Evolutionary conservation across 1,140 invertebrate genomes (phyloP), one percentile per base, ranked within the genome.

Genomic region (Pseudomyrmex gracilis): DNA sequence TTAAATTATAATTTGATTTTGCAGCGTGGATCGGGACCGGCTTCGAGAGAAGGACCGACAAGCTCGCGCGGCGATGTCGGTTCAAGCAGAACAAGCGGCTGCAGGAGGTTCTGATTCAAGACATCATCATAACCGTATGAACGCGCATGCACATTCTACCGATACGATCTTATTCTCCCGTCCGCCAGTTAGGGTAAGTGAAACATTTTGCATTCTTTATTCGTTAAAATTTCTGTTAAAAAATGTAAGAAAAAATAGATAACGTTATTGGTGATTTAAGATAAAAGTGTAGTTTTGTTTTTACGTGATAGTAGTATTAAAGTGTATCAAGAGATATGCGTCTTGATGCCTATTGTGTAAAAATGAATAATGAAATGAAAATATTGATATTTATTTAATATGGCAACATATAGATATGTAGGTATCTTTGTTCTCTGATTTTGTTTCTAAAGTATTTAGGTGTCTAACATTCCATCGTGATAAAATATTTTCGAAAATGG

Each of bases 31-130:
- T 91, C 95, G 96, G 92, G 96, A 97, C 93, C 95, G 96, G 87
- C 95, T 96, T 92, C 96, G 96, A 84, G 96, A 97, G 94, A 95
- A 95, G 92, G 96, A 97, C 93, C 95, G 96, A 92, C 95, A 96
- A 92, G 96, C 96, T 90, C 95, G 96, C 77, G 96, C 96, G 89
- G 96, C 96, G 93, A 96, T 96, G 95, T 95, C 96, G 90, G 95
- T 95, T 90, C 95, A 95, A 89, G 95, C 95, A 85, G 95, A 96
- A 89, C 95, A 95, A 85, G 94, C 94, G 84, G 95, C 95, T 87
- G 94, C 93, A 63, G 93, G 93, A 82, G 74, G 96, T 96, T 92
- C 95, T 93, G 87, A 96, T 95, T 91, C 96, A 95, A 85, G 95
- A 95, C 82, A 95, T 67, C 91, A 91, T 88, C 89, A 93, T 60